These are phyloP conservation scores for Caranx melampygus DNA, from an alignment of 2,113 vertebrate genomes.

Conservation along the genomic window DNA sequence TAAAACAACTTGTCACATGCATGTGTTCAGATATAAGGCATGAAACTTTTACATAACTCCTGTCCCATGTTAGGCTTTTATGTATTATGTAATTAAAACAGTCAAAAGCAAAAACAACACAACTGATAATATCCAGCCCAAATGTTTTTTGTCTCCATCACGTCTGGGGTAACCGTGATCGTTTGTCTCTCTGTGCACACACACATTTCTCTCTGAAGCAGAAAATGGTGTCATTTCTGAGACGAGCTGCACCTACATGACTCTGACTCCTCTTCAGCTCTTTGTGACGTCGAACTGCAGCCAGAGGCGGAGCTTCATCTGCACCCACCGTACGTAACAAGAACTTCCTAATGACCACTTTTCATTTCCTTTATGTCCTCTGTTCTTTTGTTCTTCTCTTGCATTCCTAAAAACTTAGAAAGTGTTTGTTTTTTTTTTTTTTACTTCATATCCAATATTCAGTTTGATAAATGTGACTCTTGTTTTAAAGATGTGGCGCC, in stretches of 20 bases:
- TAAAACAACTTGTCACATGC: not conserved
- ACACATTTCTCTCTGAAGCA: conserved; percentile 15
- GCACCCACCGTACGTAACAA: conserved; percentile 69
- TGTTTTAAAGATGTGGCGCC: conserved; percentile 49
- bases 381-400: not conserved
- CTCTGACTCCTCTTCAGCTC: conserved; percentile 69
- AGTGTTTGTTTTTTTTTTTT: not conserved
- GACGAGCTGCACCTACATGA: conserved; percentile 71
- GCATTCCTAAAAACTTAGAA: not conserved
- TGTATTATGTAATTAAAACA: too few relatives aligned
- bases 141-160: not conserved
- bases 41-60: too few relatives aligned
- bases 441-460: not conserved
- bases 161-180: not conserved
- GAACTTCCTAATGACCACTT: not conserved
- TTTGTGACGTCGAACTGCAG: conserved; percentile 70
- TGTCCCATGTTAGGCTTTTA: too few relatives aligned
- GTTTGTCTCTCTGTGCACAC: not conserved
- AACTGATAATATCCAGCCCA: not conserved
- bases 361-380: not conserved
- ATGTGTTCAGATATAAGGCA: not conserved
- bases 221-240: conserved; percentile 1
- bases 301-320: conserved; percentile 72
- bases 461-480: conserved; percentile 24
- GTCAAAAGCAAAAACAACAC: too few relatives aligned